Conservation (phyloP, 2,113 vertebrate genomes). For the Antechinus flavipes region DNA sequence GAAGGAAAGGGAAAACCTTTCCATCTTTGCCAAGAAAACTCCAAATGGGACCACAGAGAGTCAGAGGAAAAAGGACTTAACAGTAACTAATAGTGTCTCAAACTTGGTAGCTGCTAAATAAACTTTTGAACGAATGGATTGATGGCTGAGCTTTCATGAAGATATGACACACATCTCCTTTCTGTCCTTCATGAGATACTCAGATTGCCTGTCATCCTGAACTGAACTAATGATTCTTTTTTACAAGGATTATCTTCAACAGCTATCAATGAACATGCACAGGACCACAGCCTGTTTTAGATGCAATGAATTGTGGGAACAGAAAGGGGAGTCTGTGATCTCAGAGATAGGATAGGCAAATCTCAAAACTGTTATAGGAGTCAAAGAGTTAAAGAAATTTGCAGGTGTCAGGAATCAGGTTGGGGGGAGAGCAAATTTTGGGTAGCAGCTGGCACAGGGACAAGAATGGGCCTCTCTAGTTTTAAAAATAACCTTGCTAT, state of each 20-base stretch:
- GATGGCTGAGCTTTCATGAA: background rate
- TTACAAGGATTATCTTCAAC: background rate
- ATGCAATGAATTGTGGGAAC: background rate
- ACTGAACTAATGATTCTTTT: background rate
- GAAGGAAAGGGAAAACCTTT: background rate
- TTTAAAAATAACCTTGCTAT: background rate
- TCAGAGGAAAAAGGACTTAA: background rate
- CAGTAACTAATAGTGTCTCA: background rate
- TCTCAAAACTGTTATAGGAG: background rate
- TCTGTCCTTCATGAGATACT: background rate
- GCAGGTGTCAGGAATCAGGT: background rate
- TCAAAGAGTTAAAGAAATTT: background rate
- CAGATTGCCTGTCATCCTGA: background rate
- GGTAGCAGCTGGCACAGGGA: background rate
- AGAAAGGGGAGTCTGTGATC: background rate
- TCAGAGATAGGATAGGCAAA: background rate
- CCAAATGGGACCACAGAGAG: background rate
- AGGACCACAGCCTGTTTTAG: accelerated
- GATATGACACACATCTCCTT: background rate
- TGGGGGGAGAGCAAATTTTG: background rate
- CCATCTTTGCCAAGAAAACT: background rate
- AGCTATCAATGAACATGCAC: slow-evolving; percentile 3
- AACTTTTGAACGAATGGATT: background rate
- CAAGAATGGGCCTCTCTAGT: background rate
- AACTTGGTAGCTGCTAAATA: background rate